Base-by-base conservation (phyloP, 2,797 vertebrate species). In the Onychomys leucogaster region DNA sequence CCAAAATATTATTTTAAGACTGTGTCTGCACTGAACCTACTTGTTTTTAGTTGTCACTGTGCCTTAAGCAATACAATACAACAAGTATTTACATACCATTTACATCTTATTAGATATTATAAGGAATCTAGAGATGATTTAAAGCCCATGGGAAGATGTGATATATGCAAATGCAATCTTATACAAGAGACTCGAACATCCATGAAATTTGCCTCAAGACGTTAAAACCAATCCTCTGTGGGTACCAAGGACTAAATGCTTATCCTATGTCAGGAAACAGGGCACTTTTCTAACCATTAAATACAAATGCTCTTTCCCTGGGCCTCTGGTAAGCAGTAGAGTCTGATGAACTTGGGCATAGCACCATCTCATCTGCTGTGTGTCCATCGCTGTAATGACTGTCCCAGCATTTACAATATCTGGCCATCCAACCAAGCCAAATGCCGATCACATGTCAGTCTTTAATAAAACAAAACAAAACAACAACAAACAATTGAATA, bases 51-150 rank as follows among this genome's bases (percentile, higher is more conserved):
- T 71, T 87, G 27, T 87, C 46, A 43, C 76, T 34, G 29, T 21
- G 67, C 65, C 65, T 29, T 73, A 65, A 87, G 57, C 43, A 78
- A 87, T 87, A 14, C 25, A 91, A 11, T 49, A 41, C 61, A 78
- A 67, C 6, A 71, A 49, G 46, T 73, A 78, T 73, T 94, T 86
- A 52, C 63, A 61, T n/a, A 95, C 37, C n/a, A 91, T 85, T 69
- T 78, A 85, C 29, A 37, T 85, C 52, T 5, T 71, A 59, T 69
- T 67, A 86, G 61, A 46, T 57, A 37, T 49, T 61, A 91, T 63
- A 77, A 65, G 55, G 59, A 78, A 87, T 27, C 21, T 37, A 52
- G 34, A 85, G 41, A 41, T 37, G 25, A 49, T 85, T 86, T 80
- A 80, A 86, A 91, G 46, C 61, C 73, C 55, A 37, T 37, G 27